Conservation (phyloP, 2,888 invertebrate species). For the Meghimatium bilineatum region DNA sequence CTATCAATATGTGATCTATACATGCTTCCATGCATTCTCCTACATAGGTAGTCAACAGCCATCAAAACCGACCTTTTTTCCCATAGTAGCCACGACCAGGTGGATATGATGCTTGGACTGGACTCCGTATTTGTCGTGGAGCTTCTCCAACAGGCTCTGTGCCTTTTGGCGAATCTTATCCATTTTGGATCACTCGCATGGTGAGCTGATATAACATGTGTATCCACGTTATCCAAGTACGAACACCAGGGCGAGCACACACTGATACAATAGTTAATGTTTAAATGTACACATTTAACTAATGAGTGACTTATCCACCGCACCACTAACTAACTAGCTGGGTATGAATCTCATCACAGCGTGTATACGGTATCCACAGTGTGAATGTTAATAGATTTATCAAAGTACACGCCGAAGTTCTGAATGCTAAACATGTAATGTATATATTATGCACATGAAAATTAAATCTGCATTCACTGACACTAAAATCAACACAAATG, state of each 20-base stretch:
- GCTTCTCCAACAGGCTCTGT: conserved; percentile 62
- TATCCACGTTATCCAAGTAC: background rate
- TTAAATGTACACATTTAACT: background rate
- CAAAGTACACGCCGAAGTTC: background rate
- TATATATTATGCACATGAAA: background rate
- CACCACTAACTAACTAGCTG: no score
- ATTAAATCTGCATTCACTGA: background rate
- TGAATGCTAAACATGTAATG: background rate
- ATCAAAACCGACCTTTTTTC: conserved; percentile 41
- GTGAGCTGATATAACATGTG: conserved; percentile 1
- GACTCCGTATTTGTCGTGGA: conserved; percentile 68
- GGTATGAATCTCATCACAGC: no score
- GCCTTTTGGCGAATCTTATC: conserved; percentile 64
- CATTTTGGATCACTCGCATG: conserved; percentile 48
- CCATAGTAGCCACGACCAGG: conserved; percentile 33
- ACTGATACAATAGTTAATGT: background rate
- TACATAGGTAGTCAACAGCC: background rate
- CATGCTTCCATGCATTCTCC: background rate
- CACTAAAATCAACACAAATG: background rate
- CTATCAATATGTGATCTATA: background rate
- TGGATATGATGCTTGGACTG: conserved; percentile 54
- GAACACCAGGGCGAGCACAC: background rate
- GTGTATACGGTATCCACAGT: no score
- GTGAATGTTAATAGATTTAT: background rate
- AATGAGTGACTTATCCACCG: background rate